A percentile compares a stretch with the other conserved stretches of the same genome.
phyloP scores from a whole-genome alignment of 1,140 invertebrate genomes.

The Microplitis mediator region DNA sequence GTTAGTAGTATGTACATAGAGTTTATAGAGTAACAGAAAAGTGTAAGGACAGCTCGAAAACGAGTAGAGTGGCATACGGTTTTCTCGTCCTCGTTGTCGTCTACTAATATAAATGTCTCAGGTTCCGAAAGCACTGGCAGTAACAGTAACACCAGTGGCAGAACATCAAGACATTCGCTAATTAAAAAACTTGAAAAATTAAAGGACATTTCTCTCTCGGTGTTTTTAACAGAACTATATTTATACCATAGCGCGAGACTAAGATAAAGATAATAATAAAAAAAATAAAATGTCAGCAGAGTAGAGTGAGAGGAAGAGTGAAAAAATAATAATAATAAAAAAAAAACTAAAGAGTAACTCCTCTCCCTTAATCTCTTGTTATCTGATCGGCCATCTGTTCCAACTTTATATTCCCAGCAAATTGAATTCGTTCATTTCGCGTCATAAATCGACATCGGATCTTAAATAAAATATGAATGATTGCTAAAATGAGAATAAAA shows the following conservation, averaged over 20 bases:
- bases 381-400: conserved; percentile 64
- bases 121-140: conserved; percentile 28
- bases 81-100: conserved; percentile 4
- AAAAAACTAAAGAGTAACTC: conserved; percentile 22
- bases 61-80: conserved; percentile 20
- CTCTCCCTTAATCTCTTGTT: conserved; percentile 59
- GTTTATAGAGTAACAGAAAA: conserved; percentile 8
- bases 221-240: neutral
- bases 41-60: conserved; percentile 23
- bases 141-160: conserved; percentile 38
- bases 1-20: too few species aligned
- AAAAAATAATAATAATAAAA: neutral
- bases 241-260: neutral
- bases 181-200: conserved; percentile 67
- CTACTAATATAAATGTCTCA: conserved; percentile 62
- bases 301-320: neutral
- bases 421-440: conserved; percentile 31
- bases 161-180: conserved; percentile 62
- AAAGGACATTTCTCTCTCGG: conserved; percentile 62
- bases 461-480: conserved; percentile 27
- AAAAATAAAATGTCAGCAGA: conserved; percentile 2
- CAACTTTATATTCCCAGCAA: conserved; percentile 38
- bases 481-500: conserved; percentile 7
- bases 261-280: conserved; percentile 4
- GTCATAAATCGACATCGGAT: conserved; percentile 25